Evolutionary conservation across 2,888 invertebrate species (phyloP), one percentile per base, ranked within the genome.

Genomic region (Urechis unicinctus): DNA sequence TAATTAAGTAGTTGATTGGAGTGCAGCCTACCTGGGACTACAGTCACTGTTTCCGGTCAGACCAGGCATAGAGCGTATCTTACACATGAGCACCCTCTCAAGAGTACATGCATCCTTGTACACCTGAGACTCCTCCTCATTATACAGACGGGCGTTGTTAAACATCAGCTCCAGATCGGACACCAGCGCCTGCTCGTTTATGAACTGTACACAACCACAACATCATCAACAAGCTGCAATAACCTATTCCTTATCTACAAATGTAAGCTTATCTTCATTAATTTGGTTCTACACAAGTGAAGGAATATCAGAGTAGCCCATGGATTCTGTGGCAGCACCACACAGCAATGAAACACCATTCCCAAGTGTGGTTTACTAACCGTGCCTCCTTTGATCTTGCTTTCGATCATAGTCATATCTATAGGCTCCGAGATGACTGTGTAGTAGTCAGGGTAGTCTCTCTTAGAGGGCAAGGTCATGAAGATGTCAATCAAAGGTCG

Each of bases 391-490:
- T 90, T 89, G 58, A 96, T 94, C 78, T 93, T 92, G 55, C 85
- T 82, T 74, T 94, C 93, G 68, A 96, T 95, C 53, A 89, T 91
- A 55, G 89, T 83, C 88, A 96, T 91, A 77, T 96, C 96, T 53
- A 96, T 93, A 0, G 96, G 96, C 68, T 88, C 88, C 30, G 87
- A 85, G 61, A 96, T 96, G 1, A 96, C 88, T 77, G 89, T 88
- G 77, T 95, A 96, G 76, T 96, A 96, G 75, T 93, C 93, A 0
- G 95, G 92, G 74, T 96, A 96, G 31, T 91, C 81, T 73, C 94
- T 92, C 75, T 89, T 89, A 29, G 92, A 92, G 0, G 98, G 97
- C 71, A 95, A 91, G 76, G 93, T 92, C 89, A 96, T 89, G 74
- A 98, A 98, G 67, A 91, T 85, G 55, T 91, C 81, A 82, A 94